Evolutionary conservation across 2,797 vertebrate genomes (phyloP).

Genomic region (Saguinus oedipus): DNA sequence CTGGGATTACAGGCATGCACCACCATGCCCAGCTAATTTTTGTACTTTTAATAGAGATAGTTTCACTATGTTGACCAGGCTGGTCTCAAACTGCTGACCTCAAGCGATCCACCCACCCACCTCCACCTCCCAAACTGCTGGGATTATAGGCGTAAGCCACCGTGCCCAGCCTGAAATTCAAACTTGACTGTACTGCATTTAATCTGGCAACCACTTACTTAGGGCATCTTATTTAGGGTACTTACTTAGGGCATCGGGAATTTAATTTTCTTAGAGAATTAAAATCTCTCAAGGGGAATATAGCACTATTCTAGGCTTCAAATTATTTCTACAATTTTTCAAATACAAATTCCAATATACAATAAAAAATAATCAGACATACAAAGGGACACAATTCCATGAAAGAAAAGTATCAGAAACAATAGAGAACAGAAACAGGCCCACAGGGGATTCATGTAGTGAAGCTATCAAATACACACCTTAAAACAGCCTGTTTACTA

Average conservation of each 20-base stretch:
- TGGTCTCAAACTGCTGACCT: too few species aligned
- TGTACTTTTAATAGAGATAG: too few species aligned
- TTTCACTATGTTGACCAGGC: too few species aligned
- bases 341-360: constrained; percentile 56
- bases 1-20: too few species aligned
- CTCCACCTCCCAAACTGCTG: too few species aligned
- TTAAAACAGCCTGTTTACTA: constrained; percentile 3
- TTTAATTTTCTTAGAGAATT: constrained; percentile 45
- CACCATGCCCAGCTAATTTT: too few species aligned
- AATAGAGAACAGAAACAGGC: background rate
- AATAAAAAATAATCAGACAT: background rate
- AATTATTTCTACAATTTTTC: constrained; percentile 40
- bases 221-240: background rate
- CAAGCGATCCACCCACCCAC: too few species aligned
- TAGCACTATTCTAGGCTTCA: constrained; percentile 17
- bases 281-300: constrained; percentile 17
- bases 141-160: too few species aligned
- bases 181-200: background rate
- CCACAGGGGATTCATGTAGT: background rate
- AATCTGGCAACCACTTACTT: background rate
- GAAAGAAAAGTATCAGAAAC: constrained; percentile 34
- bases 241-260: background rate
- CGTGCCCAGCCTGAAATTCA: too few species aligned
- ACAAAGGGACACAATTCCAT: constrained; percentile 47
- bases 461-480: background rate